Conservation (phyloP, 1,140 invertebrate species). For the Bradynema listronoti region DNA sequence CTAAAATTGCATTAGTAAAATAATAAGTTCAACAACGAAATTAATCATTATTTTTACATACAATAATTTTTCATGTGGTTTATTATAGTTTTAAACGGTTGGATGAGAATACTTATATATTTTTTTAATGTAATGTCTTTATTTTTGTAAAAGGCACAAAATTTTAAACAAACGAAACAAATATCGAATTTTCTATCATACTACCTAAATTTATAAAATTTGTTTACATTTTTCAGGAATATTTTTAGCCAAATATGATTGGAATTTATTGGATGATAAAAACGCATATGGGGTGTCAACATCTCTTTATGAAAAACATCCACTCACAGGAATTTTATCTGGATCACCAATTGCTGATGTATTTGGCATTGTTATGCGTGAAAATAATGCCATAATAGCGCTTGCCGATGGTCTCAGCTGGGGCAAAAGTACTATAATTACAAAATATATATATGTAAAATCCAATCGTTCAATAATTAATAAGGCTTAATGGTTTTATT, state of each 20-base stretch:
- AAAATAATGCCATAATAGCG: slow-evolving; percentile 73
- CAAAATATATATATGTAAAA: too few relatives aligned
- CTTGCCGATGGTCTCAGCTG: slow-evolving; percentile 88
- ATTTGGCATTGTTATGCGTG: slow-evolving; percentile 73
- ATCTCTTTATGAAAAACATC: slow-evolving; percentile 73
- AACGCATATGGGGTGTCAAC: slow-evolving; percentile 67
- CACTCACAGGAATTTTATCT: slow-evolving; percentile 68
- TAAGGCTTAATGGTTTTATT: too few relatives aligned
- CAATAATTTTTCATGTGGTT: neutral
- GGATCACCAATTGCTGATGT: slow-evolving; percentile 82
- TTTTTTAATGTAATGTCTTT: neutral
- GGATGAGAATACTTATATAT: neutral
- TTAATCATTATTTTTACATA: neutral
- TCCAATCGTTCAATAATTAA: too few relatives aligned
- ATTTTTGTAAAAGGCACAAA: neutral
- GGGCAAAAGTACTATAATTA: slow-evolving; percentile 76
- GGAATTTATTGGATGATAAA: slow-evolving; percentile 54
- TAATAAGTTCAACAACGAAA: too few relatives aligned
- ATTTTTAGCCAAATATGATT: slow-evolving; percentile 26
- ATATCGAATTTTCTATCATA: neutral
- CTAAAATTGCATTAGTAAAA: too few relatives aligned
- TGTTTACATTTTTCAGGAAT: neutral
- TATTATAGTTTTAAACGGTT: neutral
- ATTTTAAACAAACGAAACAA: neutral
- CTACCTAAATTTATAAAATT: neutral